Evolutionary conservation across 1,140 invertebrate genomes (phyloP), one percentile per base, ranked within the genome.

Genomic region (Steinernema feltiae): DNA sequence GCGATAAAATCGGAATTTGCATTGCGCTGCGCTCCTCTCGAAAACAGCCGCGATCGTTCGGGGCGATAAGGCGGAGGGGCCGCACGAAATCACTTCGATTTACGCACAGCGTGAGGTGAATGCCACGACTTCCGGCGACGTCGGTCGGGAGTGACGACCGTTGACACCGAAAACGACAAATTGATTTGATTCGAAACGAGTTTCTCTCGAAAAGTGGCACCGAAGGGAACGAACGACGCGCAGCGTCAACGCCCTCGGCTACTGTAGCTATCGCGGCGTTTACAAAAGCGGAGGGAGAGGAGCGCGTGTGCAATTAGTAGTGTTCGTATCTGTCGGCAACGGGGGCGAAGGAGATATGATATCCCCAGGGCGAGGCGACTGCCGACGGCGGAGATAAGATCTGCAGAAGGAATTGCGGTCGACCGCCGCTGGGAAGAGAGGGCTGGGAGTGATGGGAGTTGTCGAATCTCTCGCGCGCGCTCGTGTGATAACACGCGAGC

Each of bases 301-400:
- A 41, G 35, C n/a, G n/a, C n/a, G n/a, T n/a, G n/a, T n/a, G n/a
- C 18, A 41, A 41, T 41, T 41, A 41, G 35, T 41, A 41, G 35
- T 41, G 7, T 7, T 41, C 7, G 35, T 41, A 41, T 7, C 35
- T 41, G 35, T 41, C 35, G 35, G 35, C 35, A 41, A 18, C 35
- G 7, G 35, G 35, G 35, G 7, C 35, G 35, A 7, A 18, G 53
- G 24, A 63, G 53, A 63, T 63, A 63, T 63, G 53, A 63, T 63
- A 63, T 63, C 53, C 53, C 53, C 53, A 63, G 53, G 41, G 53
- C 53, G 53, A 41, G 35, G 35, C 35, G 35, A n/a, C n/a, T n/a
- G n/a, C n/a, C n/a, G n/a, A n/a, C n/a, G n/a, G 41, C 41, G 41
- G 41, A 63, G 53, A 63, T 63, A 63, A 63, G 53, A 63, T 63